Evolutionary conservation across 2,888 invertebrate species (phyloP), one percentile per base, ranked within the genome.

Genomic region (Diaperis boleti): DNA sequence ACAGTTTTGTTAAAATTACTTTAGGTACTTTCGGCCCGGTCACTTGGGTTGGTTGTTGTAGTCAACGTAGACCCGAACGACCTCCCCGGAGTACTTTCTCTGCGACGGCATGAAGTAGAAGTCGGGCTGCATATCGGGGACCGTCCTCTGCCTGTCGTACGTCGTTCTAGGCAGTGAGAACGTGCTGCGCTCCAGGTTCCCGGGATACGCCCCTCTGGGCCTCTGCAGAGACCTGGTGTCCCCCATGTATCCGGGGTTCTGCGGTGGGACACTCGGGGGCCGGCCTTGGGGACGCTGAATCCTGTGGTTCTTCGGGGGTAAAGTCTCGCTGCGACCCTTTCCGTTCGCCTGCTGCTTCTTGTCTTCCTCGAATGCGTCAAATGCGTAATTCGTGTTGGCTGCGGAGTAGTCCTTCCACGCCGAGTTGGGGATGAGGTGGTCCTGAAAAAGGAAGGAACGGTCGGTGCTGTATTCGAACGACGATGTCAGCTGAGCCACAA

Each of bases 21-120:
- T 8, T 13, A 10, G 41, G 41, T 42, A 42, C 41, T 42, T 20
- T 10, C 8, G 2, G n/a, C 39, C 26, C 45, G 55, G 63, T 80
- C 81, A 86, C 78, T 88, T 87, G 56, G 87, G 85, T 74, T 88
- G 86, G 78, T 89, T 90, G 77, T 90, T 91, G 77, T 92, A 91
- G 79, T 92, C 92, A 26, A 93, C 92, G 79, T 90, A 93, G 33
- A 93, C 92, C 72, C 92, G 84, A 55, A 93, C 92, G 20, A 92
- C 90, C 85, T 95, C 95, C 71, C 95, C 95, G 75, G 95, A 94
- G 82, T 95, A 95, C 82, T 95, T 95, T 67, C 96, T 83, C 79
- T 96, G 96, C 65, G 94, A 94, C 41, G 95, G 95, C 95, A 96
- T 95, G 81, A 95, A 96, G 83, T 96, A 96, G 83, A 95, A 95